Conservation (phyloP, 2,888 invertebrate species). For the Drosophila siamana region DNA sequence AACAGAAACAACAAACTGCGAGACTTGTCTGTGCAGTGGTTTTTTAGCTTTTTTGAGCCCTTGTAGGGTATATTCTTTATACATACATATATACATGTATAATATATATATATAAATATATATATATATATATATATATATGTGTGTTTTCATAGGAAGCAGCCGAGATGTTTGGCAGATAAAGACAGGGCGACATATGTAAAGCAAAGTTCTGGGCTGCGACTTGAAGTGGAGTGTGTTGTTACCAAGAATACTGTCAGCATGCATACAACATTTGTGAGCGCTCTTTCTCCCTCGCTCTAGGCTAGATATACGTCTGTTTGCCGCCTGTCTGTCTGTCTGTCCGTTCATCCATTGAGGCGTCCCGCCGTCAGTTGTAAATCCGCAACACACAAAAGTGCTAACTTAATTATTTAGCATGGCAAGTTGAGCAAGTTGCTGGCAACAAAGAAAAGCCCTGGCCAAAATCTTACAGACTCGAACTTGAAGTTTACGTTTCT, state of each 20-base stretch:
- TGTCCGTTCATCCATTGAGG: constrained; percentile 36
- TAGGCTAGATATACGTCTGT: neutral
- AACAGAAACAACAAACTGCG: constrained; percentile 14
- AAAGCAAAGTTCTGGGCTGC: constrained; percentile 57
- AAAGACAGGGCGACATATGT: constrained; percentile 62
- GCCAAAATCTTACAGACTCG: constrained; percentile 63
- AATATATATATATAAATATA: constrained; percentile 6
- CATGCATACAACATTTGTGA: constrained; percentile 51
- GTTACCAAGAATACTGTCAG: constrained; percentile 77
- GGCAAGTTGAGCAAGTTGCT: constrained; percentile 60
- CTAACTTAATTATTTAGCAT: constrained; percentile 80
- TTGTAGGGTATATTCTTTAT: constrained; percentile 19
- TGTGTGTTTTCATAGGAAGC: constrained; percentile 61
- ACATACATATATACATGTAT: constrained; percentile 3
- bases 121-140: constrained; percentile 4
- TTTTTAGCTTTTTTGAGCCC: constrained; percentile 49
- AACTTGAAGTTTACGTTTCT: constrained; percentile 59
- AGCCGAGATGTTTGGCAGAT: constrained; percentile 43
- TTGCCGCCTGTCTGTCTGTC: neutral
- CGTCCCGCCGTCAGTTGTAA: constrained; percentile 62
- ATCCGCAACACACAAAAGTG: constrained; percentile 73
- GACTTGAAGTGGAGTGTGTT: constrained; percentile 18
- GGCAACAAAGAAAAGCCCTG: constrained; percentile 73
- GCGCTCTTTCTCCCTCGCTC: constrained; percentile 19
- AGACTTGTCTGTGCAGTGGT: constrained; percentile 28